Conservation (phyloP, 2,888 invertebrate genomes). For the Chymomyza amoena region DNA sequence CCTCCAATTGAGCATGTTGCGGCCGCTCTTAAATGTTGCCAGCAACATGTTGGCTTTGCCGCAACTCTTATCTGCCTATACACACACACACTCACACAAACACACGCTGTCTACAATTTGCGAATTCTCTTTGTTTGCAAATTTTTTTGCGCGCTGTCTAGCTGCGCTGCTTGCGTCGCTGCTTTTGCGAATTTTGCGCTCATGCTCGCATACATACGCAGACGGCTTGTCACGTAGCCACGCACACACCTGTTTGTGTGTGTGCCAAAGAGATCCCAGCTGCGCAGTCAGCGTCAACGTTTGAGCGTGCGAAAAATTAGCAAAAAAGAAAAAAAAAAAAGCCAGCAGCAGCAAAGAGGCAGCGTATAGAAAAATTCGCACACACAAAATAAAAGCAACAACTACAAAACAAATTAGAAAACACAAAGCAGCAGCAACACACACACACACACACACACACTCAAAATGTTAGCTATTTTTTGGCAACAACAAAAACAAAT, state of each 20-base stretch:
- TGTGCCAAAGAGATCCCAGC: conserved; percentile 55
- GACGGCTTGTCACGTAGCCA: background rate
- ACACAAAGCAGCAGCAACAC: conserved; percentile 4
- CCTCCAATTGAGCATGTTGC: background rate
- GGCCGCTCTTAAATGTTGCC: conserved; percentile 9
- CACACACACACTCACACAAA: conserved; percentile 22
- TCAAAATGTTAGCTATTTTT: background rate
- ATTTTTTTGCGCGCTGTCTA: background rate
- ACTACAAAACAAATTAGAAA: conserved; percentile 7
- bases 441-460: conserved; percentile 33
- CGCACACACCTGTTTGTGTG: conserved; percentile 4
- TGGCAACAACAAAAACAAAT: conserved; percentile 3
- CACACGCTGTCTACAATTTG: conserved; percentile 1
- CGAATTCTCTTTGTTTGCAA: conserved; percentile 17
- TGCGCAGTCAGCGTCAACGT: conserved; percentile 1
- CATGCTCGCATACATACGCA: background rate
- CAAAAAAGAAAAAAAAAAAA: conserved; percentile 42
- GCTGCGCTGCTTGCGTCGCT: background rate
- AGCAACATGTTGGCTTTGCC: background rate
- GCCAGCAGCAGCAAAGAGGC: conserved; percentile 26
- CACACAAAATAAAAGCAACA: background rate
- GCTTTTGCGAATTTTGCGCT: conserved; percentile 8
- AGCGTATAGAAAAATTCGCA: conserved; percentile 1
- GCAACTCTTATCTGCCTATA: background rate
- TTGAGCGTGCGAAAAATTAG: conserved; percentile 58